Conservation (phyloP, 2,113 vertebrate species). For the Dendropsophus ebraccatus region DNA sequence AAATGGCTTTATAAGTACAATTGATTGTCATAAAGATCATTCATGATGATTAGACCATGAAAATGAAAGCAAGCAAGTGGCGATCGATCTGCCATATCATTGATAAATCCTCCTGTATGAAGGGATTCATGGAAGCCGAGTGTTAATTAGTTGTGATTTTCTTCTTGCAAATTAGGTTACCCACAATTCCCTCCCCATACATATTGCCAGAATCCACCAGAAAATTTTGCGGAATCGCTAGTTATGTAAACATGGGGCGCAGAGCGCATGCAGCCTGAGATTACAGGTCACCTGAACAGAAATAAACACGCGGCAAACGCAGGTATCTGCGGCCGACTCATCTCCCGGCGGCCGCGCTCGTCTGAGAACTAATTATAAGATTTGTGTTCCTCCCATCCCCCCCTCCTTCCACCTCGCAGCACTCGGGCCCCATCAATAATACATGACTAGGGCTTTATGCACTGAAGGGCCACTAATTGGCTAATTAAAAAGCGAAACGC, state of each 20-base stretch:
- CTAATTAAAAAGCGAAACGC: constrained; percentile 93
- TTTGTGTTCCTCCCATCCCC: constrained; percentile 71
- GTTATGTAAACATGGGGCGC: not conserved
- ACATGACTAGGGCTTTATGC: constrained; percentile 84
- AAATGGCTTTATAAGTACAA: too few relatives aligned
- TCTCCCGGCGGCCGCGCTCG: constrained; percentile 2
- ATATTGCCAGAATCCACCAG: not conserved
- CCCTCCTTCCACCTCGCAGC: constrained; percentile 63
- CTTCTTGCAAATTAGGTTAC: not conserved
- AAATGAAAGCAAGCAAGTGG: too few relatives aligned
- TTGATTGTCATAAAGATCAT: too few relatives aligned
- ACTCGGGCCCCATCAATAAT: constrained; percentile 88
- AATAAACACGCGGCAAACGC: not conserved
- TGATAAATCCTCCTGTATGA: too few relatives aligned
- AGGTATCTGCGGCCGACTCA: not conserved
- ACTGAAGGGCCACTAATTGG: constrained; percentile 87
- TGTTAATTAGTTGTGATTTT: not conserved
- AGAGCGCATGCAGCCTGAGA: not conserved
- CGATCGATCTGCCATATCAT: too few relatives aligned
- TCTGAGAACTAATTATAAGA: constrained; percentile 72
- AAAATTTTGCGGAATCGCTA: not conserved
- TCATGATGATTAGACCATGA: too few relatives aligned
- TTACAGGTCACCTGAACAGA: not conserved
- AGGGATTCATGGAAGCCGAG: not conserved
- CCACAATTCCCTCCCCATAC: not conserved